Percentiles rank a stretch among this genome's conserved stretches.
phyloP scores from a whole-genome alignment of 2,113 vertebrate genomes.

The Oncorhynchus masou region DNA sequence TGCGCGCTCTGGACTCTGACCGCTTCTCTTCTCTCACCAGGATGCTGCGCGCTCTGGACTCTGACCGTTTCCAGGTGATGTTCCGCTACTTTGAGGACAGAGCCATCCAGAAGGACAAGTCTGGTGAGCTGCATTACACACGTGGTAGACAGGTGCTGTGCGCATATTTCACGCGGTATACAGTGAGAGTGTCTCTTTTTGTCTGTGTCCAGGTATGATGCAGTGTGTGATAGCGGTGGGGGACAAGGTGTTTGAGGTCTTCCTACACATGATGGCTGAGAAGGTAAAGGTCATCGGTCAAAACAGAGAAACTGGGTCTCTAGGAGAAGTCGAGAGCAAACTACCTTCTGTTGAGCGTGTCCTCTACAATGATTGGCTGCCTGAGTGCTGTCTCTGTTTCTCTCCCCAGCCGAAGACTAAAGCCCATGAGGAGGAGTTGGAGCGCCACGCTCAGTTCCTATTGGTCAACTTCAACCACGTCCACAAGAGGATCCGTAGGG shows the following conservation, averaged over 20 bases:
- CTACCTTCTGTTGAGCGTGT: too few species aligned
- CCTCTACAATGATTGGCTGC: too few species aligned
- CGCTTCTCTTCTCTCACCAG: too few species aligned
- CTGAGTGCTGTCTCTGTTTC: neutral
- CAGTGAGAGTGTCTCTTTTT: neutral
- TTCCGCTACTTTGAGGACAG: constrained; percentile 98
- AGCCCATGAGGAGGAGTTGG: constrained; percentile 92
- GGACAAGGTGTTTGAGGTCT: constrained; percentile 97
- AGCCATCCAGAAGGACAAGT: constrained; percentile 98
- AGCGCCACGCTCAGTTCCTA: constrained; percentile 93
- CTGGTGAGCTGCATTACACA: constrained; percentile 73
- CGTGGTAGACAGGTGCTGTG: too few species aligned
- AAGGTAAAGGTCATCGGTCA: constrained; percentile 79
- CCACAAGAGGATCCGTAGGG: constrained; percentile 95
- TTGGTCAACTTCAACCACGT: constrained; percentile 98
- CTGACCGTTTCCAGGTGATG: constrained; percentile 98
- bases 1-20: too few species aligned
- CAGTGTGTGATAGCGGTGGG: constrained; percentile 96
- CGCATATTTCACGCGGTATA: neutral
- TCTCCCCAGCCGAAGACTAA: constrained; percentile 89
- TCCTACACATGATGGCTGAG: constrained; percentile 97
- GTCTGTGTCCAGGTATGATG: constrained; percentile 87
- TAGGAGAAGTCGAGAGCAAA: too few species aligned
- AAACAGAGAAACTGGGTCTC: too few species aligned
- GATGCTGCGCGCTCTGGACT: neutral